Evolutionary conservation across 2,113 vertebrate genomes (phyloP).

Genomic region (Manacus vitellinus): DNA sequence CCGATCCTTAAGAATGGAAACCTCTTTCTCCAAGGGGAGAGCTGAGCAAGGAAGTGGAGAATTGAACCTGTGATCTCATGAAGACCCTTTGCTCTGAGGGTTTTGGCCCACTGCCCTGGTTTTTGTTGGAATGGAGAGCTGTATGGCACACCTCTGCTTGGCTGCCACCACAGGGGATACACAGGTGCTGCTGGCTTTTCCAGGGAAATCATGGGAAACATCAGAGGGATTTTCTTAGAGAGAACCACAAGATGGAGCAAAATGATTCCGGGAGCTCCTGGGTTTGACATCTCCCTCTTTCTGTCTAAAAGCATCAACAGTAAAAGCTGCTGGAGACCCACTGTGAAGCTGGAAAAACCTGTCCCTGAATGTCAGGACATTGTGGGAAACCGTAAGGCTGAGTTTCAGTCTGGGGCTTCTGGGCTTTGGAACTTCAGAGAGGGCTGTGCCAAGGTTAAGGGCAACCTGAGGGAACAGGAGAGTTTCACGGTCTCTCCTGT

Average conservation of each 20-base stretch:
- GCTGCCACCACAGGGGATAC: background rate
- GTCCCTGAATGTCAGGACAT: fast-evolving
- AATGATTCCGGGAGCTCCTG: background rate
- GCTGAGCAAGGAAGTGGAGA: background rate
- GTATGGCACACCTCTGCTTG: fast-evolving
- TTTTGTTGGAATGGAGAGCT: background rate
- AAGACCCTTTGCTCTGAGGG: background rate
- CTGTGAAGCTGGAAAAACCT: background rate
- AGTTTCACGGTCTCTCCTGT: background rate
- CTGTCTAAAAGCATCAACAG: background rate
- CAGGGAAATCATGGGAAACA: background rate
- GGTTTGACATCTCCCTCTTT: background rate
- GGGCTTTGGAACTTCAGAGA: background rate
- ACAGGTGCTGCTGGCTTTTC: background rate
- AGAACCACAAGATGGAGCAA: conserved; percentile 42
- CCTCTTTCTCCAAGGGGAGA: background rate
- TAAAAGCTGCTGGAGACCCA: background rate
- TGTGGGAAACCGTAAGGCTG: fast-evolving
- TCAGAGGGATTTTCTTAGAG: background rate
- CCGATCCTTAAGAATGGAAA: background rate
- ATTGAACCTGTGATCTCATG: background rate
- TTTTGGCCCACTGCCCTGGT: fast-evolving
- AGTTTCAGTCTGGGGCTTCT: background rate
- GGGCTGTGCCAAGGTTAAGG: background rate
- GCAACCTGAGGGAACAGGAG: background rate